Evolutionary conservation across 2,113 vertebrate genomes (phyloP).

Genomic region (Chaenogobius annularis): DNA sequence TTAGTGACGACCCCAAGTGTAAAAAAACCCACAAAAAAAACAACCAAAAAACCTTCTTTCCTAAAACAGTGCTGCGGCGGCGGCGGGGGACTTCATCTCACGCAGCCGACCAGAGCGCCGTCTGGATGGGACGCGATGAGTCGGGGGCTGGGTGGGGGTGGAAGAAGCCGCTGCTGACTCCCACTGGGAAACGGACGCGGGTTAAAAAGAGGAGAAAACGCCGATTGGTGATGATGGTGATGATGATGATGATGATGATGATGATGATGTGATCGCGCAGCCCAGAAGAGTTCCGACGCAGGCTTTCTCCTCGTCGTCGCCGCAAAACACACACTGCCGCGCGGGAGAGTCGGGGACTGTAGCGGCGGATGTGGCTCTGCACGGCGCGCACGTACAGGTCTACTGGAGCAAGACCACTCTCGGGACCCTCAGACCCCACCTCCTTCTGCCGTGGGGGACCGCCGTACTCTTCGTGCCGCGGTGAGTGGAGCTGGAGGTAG

Average conservation of each 20-base stretch:
- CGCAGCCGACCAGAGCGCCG: conserved; percentile 9
- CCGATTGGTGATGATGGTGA: background rate
- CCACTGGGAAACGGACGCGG: background rate
- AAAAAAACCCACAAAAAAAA: conserved; percentile 1
- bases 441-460: conserved; percentile 16
- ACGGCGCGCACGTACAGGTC: conserved; percentile 47
- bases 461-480: conserved; percentile 18
- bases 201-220: background rate
- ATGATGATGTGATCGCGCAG: too few species aligned
- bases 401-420: conserved; percentile 31
- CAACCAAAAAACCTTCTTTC: conserved; percentile 9
- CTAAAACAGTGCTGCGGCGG: background rate
- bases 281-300: background rate
- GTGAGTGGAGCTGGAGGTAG: conserved; percentile 19
- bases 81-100: conserved; percentile 47
- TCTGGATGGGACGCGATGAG: background rate
- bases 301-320: background rate
- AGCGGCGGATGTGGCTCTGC: conserved; percentile 21
- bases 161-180: conserved; percentile 8
- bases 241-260: too few species aligned
- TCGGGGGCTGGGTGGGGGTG: too few species aligned
- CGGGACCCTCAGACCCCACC: conserved; percentile 34
- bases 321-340: background rate
- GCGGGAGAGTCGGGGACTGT: background rate
- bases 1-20: conserved; percentile 2